Conservation (phyloP, 1,140 invertebrate genomes). For the Ridgeia piscesae region DNA sequence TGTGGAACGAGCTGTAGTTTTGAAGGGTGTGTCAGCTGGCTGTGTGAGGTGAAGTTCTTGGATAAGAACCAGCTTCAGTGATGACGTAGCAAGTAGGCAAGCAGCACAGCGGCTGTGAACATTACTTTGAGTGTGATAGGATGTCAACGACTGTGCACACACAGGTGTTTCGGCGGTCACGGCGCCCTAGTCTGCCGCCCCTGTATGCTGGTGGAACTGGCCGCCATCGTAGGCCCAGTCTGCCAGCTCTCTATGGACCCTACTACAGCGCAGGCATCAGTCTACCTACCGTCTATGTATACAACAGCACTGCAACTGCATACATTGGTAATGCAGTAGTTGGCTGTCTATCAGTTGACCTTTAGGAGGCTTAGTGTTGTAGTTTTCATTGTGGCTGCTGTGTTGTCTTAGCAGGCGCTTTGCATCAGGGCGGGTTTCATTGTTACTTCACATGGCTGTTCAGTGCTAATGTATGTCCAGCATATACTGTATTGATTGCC, state of each 20-base stretch:
- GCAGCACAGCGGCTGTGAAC: background rate
- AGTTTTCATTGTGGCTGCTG: background rate
- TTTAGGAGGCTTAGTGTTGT: background rate
- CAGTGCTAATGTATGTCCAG: background rate
- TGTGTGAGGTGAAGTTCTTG: background rate
- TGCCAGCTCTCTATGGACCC: background rate
- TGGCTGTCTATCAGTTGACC: background rate
- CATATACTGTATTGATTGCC: background rate
- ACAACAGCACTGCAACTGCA: background rate
- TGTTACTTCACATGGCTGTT: background rate
- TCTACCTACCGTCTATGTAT: background rate
- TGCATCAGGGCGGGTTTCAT: background rate
- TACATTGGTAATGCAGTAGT: background rate
- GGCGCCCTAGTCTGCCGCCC: background rate
- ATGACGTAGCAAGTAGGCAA: background rate
- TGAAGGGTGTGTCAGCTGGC: background rate
- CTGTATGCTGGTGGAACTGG: background rate
- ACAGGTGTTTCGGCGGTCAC: background rate
- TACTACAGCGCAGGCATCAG: background rate
- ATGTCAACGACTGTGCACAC: slow-evolving; percentile 3
- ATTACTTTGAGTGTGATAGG: background rate
- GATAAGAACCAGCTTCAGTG: background rate
- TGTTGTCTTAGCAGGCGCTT: background rate
- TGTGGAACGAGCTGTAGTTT: background rate
- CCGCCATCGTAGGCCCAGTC: background rate